Conservation (phyloP, 1,140 invertebrate species). For the Conopomorpha cramerella region DNA sequence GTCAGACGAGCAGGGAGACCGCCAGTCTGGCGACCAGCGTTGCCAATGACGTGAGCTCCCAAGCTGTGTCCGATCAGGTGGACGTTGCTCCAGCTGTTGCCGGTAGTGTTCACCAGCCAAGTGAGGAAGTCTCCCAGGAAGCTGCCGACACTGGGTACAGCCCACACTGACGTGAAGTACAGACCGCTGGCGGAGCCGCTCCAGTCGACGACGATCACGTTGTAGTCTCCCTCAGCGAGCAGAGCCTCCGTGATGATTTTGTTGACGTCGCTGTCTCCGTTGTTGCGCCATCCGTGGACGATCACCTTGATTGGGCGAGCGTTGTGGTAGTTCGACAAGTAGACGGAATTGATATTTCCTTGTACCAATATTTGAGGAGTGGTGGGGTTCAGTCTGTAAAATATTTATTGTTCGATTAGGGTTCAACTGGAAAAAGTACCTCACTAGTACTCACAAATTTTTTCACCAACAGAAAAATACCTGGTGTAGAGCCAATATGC, state of each 20-base stretch:
- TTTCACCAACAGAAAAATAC: constrained; percentile 8
- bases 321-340: constrained; percentile 21
- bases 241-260: constrained; percentile 1
- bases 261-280: constrained; percentile 15
- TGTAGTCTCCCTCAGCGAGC: constrained; percentile 37
- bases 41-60: constrained; percentile 87
- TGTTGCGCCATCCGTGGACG: constrained; percentile 35
- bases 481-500: constrained; percentile 33
- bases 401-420: neutral
- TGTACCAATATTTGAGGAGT: constrained; percentile 16
- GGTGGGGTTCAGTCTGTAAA: constrained; percentile 20
- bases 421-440: neutral
- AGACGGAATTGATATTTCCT: constrained; percentile 15
- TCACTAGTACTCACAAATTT: neutral
- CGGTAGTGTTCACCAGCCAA: constrained; percentile 28
- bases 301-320: constrained; percentile 18
- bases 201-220: constrained; percentile 71
- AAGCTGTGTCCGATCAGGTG: constrained; percentile 88
- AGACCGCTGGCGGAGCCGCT: constrained; percentile 55
- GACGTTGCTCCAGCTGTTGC: constrained; percentile 54
- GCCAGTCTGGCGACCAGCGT: constrained; percentile 54
- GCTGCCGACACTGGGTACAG: constrained; percentile 46
- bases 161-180: constrained; percentile 48
- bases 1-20: constrained; percentile 11
- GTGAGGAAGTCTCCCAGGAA: constrained; percentile 45